Base-by-base conservation (phyloP, 2,113 vertebrate species). In the Australoheros scitulus region DNA sequence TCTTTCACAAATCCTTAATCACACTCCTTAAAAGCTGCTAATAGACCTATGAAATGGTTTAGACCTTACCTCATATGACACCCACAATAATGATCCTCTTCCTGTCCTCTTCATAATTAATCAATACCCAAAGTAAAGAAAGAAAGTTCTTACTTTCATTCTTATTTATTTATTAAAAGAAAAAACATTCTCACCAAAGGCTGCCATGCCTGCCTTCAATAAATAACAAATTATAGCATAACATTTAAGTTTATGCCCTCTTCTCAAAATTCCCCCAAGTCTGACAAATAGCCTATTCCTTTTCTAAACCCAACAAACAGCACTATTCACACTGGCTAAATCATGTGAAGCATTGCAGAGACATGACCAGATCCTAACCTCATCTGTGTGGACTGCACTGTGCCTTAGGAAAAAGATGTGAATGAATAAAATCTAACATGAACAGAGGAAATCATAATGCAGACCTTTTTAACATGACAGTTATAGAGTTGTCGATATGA, bases 281-380 rank as follows among this genome's bases (percentile, higher is more conserved):
- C 56, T 34, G 74, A 87, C 80, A 91, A 92, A 89, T 75, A 47
- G 75, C 70, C 77, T 55, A 61, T 89, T 84, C 81, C 87, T 60
- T 47, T 34, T 29, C 57, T 55, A 65, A 76, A 24, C 57, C 61
- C 79, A 89, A 94, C 94, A 95, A 95, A 93, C 82, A 68, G 70
- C 68, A 11, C 75, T 79, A 95, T 95, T 96, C 92, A 96, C 81
- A 61, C 61, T 58, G 52, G 77, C 61, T 61, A 26, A 84, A 92
- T 94, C 94, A 96, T 93, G 94, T 94, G 94, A 94, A 92, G 75
- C 81, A 64, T 84, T 14, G 8, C 84, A 65, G 89, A 93, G 92
- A 90, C 84, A 29, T 88, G 87, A 93, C 87, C 92, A 91, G 55
- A 85, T 83, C 77, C 87, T 91, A 92, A 92, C 92, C 91, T 90